Conservation (phyloP, 2,888 invertebrate species). For the Eueremaeus valkanovi region DNA sequence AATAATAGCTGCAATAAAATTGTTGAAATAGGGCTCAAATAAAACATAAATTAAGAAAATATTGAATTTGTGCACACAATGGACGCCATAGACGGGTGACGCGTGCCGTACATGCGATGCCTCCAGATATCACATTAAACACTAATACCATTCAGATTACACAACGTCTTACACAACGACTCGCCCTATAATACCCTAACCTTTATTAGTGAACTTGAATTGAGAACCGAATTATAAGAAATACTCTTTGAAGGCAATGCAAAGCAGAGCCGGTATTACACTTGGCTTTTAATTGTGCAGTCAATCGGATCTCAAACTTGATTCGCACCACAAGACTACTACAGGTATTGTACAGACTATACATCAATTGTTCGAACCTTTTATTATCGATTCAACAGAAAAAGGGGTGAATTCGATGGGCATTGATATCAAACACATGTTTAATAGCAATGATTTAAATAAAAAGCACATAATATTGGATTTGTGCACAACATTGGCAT, state of each 20-base stretch:
- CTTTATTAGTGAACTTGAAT: not conserved
- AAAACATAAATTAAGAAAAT: conserved; percentile 19
- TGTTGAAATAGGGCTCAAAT: not conserved
- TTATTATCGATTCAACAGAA: not conserved
- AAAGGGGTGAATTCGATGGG: not conserved
- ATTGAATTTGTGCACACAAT: not conserved
- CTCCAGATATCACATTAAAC: conserved; percentile 9
- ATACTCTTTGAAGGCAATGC: too few relatives aligned
- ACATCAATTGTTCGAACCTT: not conserved
- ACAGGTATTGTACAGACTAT: not conserved
- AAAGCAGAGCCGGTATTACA: not conserved
- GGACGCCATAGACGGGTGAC: not conserved
- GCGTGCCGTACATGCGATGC: conserved; percentile 18
- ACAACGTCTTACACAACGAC: conserved; percentile 1
- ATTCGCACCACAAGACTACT: not conserved
- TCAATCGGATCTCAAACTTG: not conserved
- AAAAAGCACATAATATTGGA: not conserved
- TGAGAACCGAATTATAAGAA: not conserved
- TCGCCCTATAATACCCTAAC: not conserved
- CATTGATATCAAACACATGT: not conserved
- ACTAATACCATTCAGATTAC: conserved; percentile 9
- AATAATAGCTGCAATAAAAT: conserved; percentile 2
- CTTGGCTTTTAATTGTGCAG: not conserved
- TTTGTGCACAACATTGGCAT: not conserved
- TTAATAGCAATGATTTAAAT: not conserved